phyloP scores from a whole-genome alignment of 2,888 invertebrate species.

The Trypoxylon attenuatum region DNA sequence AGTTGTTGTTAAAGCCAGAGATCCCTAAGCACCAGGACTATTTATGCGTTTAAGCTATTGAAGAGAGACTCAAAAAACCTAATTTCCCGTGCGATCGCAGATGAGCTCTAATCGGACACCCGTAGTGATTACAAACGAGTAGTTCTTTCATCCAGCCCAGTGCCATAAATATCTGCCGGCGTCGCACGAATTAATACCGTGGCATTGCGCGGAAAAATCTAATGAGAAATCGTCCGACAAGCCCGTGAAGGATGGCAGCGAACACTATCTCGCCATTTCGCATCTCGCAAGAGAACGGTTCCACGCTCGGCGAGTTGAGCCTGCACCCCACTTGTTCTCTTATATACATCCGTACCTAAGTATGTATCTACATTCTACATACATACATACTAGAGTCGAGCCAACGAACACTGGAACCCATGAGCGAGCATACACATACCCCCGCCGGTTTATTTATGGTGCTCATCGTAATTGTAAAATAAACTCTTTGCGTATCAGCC shows the following conservation, averaged over 20 bases:
- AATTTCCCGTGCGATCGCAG: too few relatives aligned
- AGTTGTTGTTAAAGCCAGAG: too few relatives aligned
- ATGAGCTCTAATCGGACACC: slow-evolving; percentile 47
- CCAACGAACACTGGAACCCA: too few relatives aligned
- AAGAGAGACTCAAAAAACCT: too few relatives aligned
- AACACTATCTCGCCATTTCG: slow-evolving; percentile 41
- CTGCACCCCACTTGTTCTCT: neutral
- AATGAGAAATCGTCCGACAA: slow-evolving; percentile 55
- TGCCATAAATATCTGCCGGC: slow-evolving; percentile 44
- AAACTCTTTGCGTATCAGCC: slow-evolving; percentile 37
- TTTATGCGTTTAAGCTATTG: too few relatives aligned
- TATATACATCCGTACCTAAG: slow-evolving; percentile 2
- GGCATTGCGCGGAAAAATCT: slow-evolving; percentile 50
- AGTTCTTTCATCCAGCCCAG: slow-evolving; percentile 46
- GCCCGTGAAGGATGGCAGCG: slow-evolving; percentile 44
- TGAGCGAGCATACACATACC: slow-evolving; percentile 18
- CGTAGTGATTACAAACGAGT: slow-evolving; percentile 51
- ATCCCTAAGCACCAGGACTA: too few relatives aligned
- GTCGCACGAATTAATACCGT: slow-evolving; percentile 52
- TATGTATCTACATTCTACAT: too few relatives aligned
- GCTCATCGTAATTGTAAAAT: slow-evolving; percentile 58
- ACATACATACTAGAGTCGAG: too few relatives aligned
- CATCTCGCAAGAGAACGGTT: slow-evolving; percentile 11
- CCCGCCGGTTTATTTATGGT: slow-evolving; percentile 49
- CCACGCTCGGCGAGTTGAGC: too few relatives aligned